Percentiles rank a stretch among this genome's conserved stretches.
These are phyloP conservation scores for Eurypyga helias DNA, from an alignment of 2,113 vertebrate genomes.

Conservation along the genomic window DNA sequence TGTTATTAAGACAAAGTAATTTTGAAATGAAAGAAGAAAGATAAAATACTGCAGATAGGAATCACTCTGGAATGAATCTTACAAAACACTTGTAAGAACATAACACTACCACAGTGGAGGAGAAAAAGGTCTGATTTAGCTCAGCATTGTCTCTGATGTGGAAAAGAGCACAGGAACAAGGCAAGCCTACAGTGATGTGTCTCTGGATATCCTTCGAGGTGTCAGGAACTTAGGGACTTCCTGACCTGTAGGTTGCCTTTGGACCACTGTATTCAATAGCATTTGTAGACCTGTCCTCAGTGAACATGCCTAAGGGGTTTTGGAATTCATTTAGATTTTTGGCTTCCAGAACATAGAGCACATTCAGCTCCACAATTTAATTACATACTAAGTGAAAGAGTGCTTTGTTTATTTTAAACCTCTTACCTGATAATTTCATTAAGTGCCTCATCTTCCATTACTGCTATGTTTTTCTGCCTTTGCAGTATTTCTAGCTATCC, in stretches of 20 bases:
- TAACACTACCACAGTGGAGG: background rate
- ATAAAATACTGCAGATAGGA: background rate
- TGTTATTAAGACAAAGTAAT: background rate
- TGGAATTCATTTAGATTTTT: background rate
- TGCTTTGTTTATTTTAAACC: conserved; percentile 36
- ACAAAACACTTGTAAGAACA: background rate
- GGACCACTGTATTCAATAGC: background rate
- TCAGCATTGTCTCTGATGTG: background rate
- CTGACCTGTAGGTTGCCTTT: background rate
- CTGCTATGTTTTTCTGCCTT: conserved; percentile 3
- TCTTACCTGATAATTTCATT: conserved; percentile 41
- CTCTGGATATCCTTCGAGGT: background rate
- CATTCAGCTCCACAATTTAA: conserved; percentile 17
- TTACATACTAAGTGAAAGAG: conserved; percentile 28
- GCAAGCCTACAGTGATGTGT: background rate
- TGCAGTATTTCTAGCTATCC: conserved; percentile 2
- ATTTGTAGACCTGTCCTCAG: background rate
- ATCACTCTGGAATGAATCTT: background rate
- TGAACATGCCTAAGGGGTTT: background rate
- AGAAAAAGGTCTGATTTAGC: background rate
- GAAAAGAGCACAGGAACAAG: background rate
- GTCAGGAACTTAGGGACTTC: background rate
- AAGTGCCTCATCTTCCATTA: conserved; percentile 8
- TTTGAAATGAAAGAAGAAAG: background rate
- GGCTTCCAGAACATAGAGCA: background rate